A percentile compares a stretch with the other conserved stretches of the same genome.
These are phyloP conservation scores for Passer domesticus DNA, from an alignment of 2,113 vertebrate species.

Conservation along the genomic window DNA sequence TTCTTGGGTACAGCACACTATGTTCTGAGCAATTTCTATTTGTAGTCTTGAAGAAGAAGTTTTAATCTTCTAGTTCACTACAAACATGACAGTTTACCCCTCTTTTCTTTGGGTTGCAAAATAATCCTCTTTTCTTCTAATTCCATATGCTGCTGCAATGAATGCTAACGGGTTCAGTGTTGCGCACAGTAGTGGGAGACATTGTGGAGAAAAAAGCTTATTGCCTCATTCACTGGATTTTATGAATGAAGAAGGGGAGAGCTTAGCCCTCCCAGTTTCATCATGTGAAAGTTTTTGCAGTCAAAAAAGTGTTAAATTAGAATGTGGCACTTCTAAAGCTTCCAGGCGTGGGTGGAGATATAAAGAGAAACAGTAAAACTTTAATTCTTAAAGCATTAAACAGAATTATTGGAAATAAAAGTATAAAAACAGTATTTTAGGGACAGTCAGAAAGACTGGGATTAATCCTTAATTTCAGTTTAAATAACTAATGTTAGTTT, in stretches of 20 bases:
- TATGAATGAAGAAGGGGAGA: not conserved
- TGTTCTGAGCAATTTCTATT: conserved; percentile 71
- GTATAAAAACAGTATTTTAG: not conserved
- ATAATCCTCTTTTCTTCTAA: not conserved
- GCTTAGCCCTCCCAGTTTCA: not conserved
- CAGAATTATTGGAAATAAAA: not conserved
- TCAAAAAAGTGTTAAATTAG: not conserved
- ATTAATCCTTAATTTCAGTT: not conserved
- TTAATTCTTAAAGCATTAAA: not conserved
- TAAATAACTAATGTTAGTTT: not conserved
- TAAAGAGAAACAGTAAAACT: not conserved
- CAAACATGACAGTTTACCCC: conserved; percentile 6
- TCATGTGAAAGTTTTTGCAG: not conserved
- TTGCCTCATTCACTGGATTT: not conserved
- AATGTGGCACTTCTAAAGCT: not conserved
- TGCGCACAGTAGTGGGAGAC: not conserved
- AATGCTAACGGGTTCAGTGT: not conserved
- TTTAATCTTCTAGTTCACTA: conserved; percentile 36
- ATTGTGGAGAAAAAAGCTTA: not conserved
- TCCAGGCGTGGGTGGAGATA: not conserved
- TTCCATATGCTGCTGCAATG: not conserved
- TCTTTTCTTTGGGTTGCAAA: conserved; percentile 1
- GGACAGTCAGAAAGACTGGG: not conserved
- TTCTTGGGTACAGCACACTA: conserved; percentile 50
- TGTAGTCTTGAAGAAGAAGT: conserved; percentile 32